phyloP scores from a whole-genome alignment of 2,888 invertebrate species.

The Colletes collaris region DNA sequence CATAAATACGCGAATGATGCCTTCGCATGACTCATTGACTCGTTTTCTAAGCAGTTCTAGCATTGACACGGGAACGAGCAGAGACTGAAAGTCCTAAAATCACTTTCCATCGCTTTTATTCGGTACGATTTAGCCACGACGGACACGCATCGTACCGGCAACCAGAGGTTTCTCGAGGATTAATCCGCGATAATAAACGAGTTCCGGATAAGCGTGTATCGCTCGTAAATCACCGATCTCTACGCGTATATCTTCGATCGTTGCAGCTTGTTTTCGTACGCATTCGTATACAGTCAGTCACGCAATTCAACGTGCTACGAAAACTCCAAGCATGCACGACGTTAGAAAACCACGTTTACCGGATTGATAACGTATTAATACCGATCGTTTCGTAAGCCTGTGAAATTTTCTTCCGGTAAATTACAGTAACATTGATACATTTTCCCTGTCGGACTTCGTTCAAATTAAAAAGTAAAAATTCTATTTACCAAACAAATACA shows the following conservation, averaged over 20 bases:
- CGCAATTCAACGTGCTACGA: too few relatives aligned
- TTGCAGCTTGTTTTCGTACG: too few relatives aligned
- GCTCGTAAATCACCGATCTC: conserved; percentile 43
- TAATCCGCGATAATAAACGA: conserved; percentile 37
- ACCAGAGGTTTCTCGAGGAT: conserved; percentile 32
- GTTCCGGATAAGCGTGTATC: background rate
- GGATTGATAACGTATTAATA: too few relatives aligned
- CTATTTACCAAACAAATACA: too few relatives aligned
- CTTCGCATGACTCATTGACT: conserved; percentile 50
- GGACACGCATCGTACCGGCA: conserved; percentile 9
- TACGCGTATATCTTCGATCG: conserved; percentile 21
- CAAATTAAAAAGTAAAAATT: too few relatives aligned
- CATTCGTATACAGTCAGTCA: too few relatives aligned
- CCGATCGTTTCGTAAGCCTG: too few relatives aligned
- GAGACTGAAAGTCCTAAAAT: conserved; percentile 49
- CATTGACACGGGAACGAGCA: conserved; percentile 20
- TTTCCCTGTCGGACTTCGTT: too few relatives aligned
- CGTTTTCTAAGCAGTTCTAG: conserved; percentile 39
- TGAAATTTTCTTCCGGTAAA: too few relatives aligned
- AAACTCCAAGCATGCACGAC: too few relatives aligned
- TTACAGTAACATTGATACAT: too few relatives aligned
- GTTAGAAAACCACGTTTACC: too few relatives aligned
- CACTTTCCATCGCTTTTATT: conserved; percentile 46
- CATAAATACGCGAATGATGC: conserved; percentile 59
- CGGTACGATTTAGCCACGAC: background rate